Conservation (phyloP, 2,888 invertebrate species). For the Ophioninae sp. region DNA sequence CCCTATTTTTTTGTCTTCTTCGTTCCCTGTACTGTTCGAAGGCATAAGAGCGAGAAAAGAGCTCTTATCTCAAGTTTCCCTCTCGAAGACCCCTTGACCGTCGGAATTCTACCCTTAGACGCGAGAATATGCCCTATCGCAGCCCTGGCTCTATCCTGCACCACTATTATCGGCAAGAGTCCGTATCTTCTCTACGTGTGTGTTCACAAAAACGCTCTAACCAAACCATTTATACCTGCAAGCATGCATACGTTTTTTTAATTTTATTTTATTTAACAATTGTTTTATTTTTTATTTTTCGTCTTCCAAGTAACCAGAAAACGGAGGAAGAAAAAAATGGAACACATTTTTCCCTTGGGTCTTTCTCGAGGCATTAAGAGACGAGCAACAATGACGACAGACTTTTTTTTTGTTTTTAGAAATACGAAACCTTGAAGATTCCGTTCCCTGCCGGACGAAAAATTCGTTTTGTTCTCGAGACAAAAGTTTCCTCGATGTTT, state of each 20-base stretch:
- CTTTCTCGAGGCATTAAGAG: slow-evolving; percentile 4
- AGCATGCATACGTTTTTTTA: slow-evolving; percentile 13
- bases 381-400: neutral
- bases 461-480: slow-evolving; percentile 2
- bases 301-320: slow-evolving; percentile 38
- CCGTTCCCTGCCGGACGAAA: neutral
- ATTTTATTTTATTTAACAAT: no score
- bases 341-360: slow-evolving; percentile 33
- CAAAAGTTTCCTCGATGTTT: neutral
- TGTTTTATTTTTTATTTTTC: neutral
- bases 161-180: slow-evolving; percentile 41
- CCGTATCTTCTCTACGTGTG: neutral
- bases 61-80: slow-evolving; percentile 59
- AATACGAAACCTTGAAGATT: neutral
- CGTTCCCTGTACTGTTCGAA: slow-evolving; percentile 32
- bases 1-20: slow-evolving; percentile 24
- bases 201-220: neutral
- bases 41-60: slow-evolving; percentile 35
- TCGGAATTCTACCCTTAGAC: slow-evolving; percentile 26
- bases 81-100: slow-evolving; percentile 56
- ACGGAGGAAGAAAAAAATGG: slow-evolving; percentile 12
- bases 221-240: slow-evolving; percentile 9
- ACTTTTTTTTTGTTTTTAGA: neutral
- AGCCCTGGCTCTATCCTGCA: slow-evolving; percentile 38
- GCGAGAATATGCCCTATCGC: slow-evolving; percentile 32